Conservation (phyloP, 2,888 invertebrate genomes). For the Chouioia cunea region DNA sequence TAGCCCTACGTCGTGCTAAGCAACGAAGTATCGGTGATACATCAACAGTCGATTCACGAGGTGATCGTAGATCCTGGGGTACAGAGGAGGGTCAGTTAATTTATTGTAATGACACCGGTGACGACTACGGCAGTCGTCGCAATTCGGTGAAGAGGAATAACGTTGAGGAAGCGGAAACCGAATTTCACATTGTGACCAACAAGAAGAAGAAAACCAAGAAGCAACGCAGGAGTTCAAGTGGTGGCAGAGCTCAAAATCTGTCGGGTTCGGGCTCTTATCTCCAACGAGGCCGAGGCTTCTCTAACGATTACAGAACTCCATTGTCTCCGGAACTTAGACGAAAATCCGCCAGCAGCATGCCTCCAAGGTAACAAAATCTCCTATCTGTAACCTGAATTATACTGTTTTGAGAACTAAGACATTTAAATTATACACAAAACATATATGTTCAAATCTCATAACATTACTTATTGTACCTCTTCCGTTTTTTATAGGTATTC, state of each 20-base stretch:
- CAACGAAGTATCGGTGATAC: constrained; percentile 64
- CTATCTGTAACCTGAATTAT: neutral
- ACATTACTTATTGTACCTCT: neutral
- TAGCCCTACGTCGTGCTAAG: constrained; percentile 61
- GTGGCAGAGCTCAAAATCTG: constrained; percentile 65
- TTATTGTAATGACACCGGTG: constrained; percentile 67
- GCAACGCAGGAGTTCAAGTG: constrained; percentile 70
- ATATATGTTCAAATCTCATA: neutral
- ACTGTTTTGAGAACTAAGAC: neutral
- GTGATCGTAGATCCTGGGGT: constrained; percentile 76
- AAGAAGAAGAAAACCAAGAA: constrained; percentile 82
- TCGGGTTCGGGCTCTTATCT: constrained; percentile 62
- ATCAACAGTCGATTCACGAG: constrained; percentile 62
- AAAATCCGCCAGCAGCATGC: constrained; percentile 83
- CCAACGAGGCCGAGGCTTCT: constrained; percentile 62
- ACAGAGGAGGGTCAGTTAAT: constrained; percentile 74
- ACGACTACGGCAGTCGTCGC: constrained; percentile 62
- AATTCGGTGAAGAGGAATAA: constrained; percentile 59
- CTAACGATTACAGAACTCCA: constrained; percentile 62
- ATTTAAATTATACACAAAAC: constrained; percentile 4
- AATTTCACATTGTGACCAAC: constrained; percentile 88
- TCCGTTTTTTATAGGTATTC: neutral
- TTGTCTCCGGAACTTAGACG: constrained; percentile 69
- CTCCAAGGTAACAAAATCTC: constrained; percentile 70
- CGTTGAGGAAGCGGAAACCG: constrained; percentile 70